A percentile compares a stretch with the other conserved stretches of the same genome.
These are phyloP conservation scores for Plectropomus leopardus DNA, from an alignment of 2,113 vertebrate genomes.

Conservation along the genomic window DNA sequence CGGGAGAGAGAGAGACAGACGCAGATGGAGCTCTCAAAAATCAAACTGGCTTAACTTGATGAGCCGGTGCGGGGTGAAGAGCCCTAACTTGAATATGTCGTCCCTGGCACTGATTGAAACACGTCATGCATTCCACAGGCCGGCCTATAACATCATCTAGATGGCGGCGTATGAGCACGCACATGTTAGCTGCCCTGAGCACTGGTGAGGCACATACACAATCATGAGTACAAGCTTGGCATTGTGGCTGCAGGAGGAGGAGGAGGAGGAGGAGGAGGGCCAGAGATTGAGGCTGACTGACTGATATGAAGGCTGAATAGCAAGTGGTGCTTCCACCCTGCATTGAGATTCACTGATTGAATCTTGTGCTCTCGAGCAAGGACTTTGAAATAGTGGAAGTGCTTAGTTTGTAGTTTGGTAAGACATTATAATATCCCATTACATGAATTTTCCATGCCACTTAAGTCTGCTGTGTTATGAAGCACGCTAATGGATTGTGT, in stretches of 20 bases:
- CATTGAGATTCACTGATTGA: constrained; percentile 71
- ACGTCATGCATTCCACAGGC: constrained; percentile 21
- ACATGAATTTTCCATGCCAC: constrained; percentile 47
- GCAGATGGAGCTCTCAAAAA: constrained; percentile 34
- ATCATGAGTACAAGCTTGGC: constrained; percentile 58
- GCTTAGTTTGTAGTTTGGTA: constrained; percentile 61
- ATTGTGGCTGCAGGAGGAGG: constrained; percentile 57
- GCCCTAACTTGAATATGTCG: not conserved
- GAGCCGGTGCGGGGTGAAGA: constrained; percentile 23
- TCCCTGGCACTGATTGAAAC: constrained; percentile 39
- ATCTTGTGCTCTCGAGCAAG: constrained; percentile 64
- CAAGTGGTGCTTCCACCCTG: constrained; percentile 57
- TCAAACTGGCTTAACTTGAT: constrained; percentile 47
- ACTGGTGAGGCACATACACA: constrained; percentile 3
- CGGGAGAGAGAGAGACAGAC: constrained; percentile 22
- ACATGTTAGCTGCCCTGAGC: not conserved
- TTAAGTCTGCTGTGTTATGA: constrained; percentile 38
- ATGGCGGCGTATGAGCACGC: not conserved
- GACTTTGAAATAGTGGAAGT: constrained; percentile 60
- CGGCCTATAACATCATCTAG: not conserved
- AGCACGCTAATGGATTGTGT: constrained; percentile 46
- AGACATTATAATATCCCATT: constrained; percentile 62
- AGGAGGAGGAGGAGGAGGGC: constrained; percentile 35
- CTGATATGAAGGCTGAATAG: constrained; percentile 75
- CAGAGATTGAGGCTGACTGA: constrained; percentile 64